Evolutionary conservation across 2,797 vertebrate genomes (phyloP).

Genomic region (Echeneis naucrates): DNA sequence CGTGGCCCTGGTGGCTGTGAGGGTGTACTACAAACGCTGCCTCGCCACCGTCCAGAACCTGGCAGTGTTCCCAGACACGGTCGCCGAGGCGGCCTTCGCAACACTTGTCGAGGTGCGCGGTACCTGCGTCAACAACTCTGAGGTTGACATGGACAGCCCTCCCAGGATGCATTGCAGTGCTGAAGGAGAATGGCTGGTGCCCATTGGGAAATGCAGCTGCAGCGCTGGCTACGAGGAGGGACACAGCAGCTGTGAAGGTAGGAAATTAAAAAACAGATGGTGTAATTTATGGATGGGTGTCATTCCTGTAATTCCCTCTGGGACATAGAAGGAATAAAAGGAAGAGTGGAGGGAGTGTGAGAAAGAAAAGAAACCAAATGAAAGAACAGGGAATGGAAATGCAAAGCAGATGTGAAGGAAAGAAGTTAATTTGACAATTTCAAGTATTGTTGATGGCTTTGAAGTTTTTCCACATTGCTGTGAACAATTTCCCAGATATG

Average conservation of each 20-base stretch:
- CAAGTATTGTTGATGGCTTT: not conserved
- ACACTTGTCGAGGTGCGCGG: slow-evolving; percentile 95
- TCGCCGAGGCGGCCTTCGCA: slow-evolving; percentile 92
- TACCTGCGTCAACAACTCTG: slow-evolving; percentile 91
- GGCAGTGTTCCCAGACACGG: slow-evolving; percentile 92
- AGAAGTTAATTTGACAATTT: slow-evolving; percentile 5
- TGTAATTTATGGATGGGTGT: not conserved
- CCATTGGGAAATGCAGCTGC: slow-evolving; percentile 94
- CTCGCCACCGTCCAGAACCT: slow-evolving; percentile 90
- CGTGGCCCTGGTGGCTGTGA: slow-evolving; percentile 93
- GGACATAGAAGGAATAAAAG: not conserved
- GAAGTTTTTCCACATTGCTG: not conserved
- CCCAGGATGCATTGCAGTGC: slow-evolving; percentile 97
- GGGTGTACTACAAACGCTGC: slow-evolving; percentile 96
- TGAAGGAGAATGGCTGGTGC: slow-evolving; percentile 96
- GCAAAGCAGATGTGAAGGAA: not conserved
- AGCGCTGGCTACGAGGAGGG: slow-evolving; percentile 94
- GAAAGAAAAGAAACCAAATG: not conserved
- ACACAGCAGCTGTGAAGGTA: slow-evolving; percentile 95
- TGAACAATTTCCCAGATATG: not conserved
- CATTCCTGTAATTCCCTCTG: too few species aligned
- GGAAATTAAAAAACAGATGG: slow-evolving; percentile 31
- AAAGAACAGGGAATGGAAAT: not conserved
- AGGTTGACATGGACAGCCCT: slow-evolving; percentile 90
- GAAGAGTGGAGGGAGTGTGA: not conserved